phyloP scores from a whole-genome alignment of 2,113 vertebrate genomes.

The Daubentonia madagascariensis region DNA sequence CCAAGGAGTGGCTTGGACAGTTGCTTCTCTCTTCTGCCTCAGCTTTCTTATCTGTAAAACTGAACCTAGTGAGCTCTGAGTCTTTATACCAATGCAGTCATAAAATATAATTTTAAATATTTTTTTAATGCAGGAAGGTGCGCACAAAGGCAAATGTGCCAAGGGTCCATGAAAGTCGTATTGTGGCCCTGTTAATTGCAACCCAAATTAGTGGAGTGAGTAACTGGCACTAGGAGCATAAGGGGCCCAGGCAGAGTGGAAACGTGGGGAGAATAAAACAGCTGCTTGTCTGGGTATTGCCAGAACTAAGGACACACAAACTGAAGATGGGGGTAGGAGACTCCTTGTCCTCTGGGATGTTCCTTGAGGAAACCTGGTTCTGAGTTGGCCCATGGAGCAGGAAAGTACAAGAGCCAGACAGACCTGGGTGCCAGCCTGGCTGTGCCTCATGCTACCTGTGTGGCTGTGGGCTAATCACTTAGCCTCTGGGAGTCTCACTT shows the following conservation, averaged over 20 bases:
- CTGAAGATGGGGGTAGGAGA: not conserved
- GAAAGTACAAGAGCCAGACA: too few relatives aligned
- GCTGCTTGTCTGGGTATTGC: not conserved
- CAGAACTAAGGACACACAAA: not conserved
- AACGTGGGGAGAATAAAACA: not conserved
- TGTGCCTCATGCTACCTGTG: not conserved
- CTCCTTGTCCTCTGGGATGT: not conserved
- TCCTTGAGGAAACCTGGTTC: not conserved
- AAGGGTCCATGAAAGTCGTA: accelerated
- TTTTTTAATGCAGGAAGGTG: not conserved
- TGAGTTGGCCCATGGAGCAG: not conserved
- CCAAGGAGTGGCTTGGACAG: not conserved
- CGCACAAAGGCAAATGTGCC: not conserved
- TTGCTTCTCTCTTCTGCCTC: not conserved
- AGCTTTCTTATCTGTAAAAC: not conserved
- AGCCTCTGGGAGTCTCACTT: not conserved
- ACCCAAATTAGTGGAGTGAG: too few relatives aligned
- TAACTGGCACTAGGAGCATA: not conserved
- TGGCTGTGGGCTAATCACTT: not conserved
- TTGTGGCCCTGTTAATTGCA: too few relatives aligned
- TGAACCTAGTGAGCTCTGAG: not conserved
- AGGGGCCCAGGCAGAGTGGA: not conserved
- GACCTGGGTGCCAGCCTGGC: not conserved
- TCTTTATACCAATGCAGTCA: not conserved
- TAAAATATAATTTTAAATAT: not conserved